Conservation (phyloP, 2,888 invertebrate species). For the Kuschelorhynchus macadamiae region DNA sequence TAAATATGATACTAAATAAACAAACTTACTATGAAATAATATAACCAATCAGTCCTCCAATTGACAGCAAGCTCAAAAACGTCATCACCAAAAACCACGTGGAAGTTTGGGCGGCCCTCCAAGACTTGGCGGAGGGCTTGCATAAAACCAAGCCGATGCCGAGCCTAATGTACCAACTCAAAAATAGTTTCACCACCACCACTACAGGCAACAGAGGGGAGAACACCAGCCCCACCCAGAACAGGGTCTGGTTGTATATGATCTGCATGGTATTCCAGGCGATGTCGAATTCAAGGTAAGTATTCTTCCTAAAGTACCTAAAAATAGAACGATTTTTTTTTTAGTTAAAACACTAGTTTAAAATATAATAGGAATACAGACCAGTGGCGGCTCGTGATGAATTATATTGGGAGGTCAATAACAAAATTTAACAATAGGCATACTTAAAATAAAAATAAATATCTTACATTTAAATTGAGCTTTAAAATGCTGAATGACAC, state of each 20-base stretch:
- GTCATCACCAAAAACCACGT: constrained; percentile 80
- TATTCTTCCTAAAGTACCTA: constrained; percentile 20
- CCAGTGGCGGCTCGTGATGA: too few species aligned
- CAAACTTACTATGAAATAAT: constrained; percentile 69
- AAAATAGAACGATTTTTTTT: neutral
- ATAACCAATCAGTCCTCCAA: constrained; percentile 75
- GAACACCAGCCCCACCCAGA: constrained; percentile 84
- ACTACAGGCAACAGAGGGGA: constrained; percentile 78
- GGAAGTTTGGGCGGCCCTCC: constrained; percentile 82
- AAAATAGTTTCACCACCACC: constrained; percentile 77
- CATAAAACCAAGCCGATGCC: constrained; percentile 76
- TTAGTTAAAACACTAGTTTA: neutral
- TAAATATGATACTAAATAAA: too few species aligned
- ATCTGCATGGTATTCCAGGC: constrained; percentile 83
- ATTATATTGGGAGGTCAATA: too few species aligned
- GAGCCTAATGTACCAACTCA: constrained; percentile 81
- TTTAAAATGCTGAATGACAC: too few species aligned
- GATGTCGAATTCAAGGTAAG: constrained; percentile 76
- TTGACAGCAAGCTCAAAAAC: constrained; percentile 76
- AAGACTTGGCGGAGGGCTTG: constrained; percentile 76
- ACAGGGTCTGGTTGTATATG: constrained; percentile 84
- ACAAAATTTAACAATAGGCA: too few species aligned
- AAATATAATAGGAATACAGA: too few species aligned
- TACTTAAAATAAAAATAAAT: too few species aligned
- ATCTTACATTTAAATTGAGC: too few species aligned